These are phyloP conservation scores for Xiphorhynchus erythropygius DNA, from an alignment of 2,797 vertebrate genomes.

Conservation along the genomic window DNA sequence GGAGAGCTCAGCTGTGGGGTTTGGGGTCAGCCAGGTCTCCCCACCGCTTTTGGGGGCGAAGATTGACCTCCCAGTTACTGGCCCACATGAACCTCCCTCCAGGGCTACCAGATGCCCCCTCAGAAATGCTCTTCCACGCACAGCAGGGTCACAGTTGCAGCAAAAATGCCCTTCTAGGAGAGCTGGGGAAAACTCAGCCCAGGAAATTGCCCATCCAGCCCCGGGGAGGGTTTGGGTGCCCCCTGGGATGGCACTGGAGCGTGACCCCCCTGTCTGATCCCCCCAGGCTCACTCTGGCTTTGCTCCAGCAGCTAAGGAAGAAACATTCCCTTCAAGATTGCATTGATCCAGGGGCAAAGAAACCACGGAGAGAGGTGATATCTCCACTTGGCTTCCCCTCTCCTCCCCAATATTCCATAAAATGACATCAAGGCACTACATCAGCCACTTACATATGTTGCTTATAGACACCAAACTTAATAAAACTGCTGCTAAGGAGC, in stretches of 20 bases:
- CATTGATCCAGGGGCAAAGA: accelerated
- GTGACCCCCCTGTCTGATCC: accelerated
- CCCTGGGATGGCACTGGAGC: accelerated
- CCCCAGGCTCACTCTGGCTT: accelerated
- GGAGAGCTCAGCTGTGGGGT: accelerated
- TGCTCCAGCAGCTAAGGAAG: not conserved
- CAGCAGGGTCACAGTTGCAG: accelerated
- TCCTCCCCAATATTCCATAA: not conserved
- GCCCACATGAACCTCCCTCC: accelerated
- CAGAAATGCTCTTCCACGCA: not conserved
- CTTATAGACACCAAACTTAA: not conserved
- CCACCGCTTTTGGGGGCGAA: not conserved
- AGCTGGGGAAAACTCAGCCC: not conserved
- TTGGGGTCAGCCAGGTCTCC: not conserved
- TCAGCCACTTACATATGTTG: not conserved
- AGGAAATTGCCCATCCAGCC: not conserved
- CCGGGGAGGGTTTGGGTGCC: not conserved
- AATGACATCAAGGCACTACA: not conserved
- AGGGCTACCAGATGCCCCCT: not conserved
- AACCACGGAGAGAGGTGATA: accelerated
- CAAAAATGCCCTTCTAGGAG: not conserved
- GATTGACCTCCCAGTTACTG: accelerated
- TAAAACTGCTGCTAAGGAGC: not conserved
- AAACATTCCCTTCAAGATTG: not conserved
- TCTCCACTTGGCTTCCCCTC: not conserved